Evolutionary conservation across 2,797 vertebrate genomes (phyloP).

Genomic region (Aeoliscus strigatus): DNA sequence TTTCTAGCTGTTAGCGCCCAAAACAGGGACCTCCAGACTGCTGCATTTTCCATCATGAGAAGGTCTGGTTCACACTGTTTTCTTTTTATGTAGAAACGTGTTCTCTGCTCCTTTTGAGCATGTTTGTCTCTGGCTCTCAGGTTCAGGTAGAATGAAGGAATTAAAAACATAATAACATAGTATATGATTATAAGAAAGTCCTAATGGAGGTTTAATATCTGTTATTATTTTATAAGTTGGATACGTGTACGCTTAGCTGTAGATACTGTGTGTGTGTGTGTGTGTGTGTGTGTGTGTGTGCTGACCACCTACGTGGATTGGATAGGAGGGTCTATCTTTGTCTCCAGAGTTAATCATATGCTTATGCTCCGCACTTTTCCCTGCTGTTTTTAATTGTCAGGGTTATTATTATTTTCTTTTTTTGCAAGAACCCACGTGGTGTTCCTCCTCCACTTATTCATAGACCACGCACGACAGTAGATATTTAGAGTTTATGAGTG

Average conservation of each 20-base stretch:
- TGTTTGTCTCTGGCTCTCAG: slow-evolving; percentile 35
- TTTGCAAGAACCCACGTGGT: slow-evolving; percentile 55
- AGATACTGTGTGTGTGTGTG: too few species aligned
- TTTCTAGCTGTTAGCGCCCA: too few species aligned
- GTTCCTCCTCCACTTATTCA: slow-evolving; percentile 54
- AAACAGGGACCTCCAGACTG: slow-evolving; percentile 29
- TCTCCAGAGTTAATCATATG: slow-evolving; percentile 66
- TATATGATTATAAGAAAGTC: too few species aligned
- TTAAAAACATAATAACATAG: slow-evolving; percentile 28
- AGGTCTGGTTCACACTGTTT: slow-evolving; percentile 38
- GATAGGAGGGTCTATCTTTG: slow-evolving; percentile 63
- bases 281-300: too few species aligned
- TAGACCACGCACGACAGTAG: slow-evolving; percentile 50
- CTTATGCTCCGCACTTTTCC: slow-evolving; percentile 58
- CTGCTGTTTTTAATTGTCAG: slow-evolving; percentile 67
- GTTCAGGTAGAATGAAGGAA: slow-evolving; percentile 17
- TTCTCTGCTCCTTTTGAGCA: slow-evolving; percentile 25
- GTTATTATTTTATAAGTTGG: too few species aligned
- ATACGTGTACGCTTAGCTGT: too few species aligned
- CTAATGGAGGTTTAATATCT: too few species aligned
- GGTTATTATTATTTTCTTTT: too few species aligned
- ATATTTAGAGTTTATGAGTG: too few species aligned
- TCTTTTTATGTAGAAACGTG: slow-evolving; percentile 11
- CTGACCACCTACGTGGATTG: slow-evolving; percentile 54
- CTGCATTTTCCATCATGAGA: slow-evolving; percentile 41